These are phyloP conservation scores for Alentia gelatinosa DNA, from an alignment of 2,888 invertebrate species.

Conservation along the genomic window DNA sequence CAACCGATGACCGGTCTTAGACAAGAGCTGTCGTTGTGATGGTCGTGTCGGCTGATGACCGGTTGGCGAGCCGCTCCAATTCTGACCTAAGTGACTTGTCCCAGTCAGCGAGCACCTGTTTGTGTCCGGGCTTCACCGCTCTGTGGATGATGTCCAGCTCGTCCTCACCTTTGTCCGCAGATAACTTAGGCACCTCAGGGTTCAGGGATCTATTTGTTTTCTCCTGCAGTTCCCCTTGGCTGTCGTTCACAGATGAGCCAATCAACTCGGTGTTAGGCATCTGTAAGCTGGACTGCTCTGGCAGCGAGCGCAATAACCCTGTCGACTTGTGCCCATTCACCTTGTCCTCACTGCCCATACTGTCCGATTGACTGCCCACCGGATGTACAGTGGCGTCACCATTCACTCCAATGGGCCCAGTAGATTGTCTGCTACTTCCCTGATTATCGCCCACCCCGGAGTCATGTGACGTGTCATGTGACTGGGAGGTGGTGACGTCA, in stretches of 20 bases:
- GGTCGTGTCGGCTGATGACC: constrained; percentile 17
- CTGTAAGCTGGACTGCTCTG: constrained; percentile 4
- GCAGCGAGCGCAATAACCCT: neutral
- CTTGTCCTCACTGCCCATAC: neutral
- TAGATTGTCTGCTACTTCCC: neutral
- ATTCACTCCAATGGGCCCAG: neutral
- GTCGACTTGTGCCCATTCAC: neutral
- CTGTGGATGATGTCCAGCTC: constrained; percentile 30
- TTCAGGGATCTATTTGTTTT: neutral
- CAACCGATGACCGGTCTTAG: neutral
- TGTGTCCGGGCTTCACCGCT: neutral
- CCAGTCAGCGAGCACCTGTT: neutral
- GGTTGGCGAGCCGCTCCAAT: neutral
- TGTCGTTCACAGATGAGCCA: neutral
- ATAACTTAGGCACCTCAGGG: constrained; percentile 10
- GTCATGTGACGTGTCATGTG: neutral
- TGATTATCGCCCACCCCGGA: neutral
- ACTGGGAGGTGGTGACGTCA: neutral
- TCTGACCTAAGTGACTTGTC: constrained; percentile 16
- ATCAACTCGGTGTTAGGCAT: constrained; percentile 21
- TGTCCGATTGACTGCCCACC: neutral
- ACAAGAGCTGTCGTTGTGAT: constrained; percentile 30
- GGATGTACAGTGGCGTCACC: neutral
- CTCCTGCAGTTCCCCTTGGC: neutral
- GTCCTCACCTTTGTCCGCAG: neutral